Conservation (phyloP, 64 coral and sea anemone genomes). For the Actinia tenebrosa region DNA sequence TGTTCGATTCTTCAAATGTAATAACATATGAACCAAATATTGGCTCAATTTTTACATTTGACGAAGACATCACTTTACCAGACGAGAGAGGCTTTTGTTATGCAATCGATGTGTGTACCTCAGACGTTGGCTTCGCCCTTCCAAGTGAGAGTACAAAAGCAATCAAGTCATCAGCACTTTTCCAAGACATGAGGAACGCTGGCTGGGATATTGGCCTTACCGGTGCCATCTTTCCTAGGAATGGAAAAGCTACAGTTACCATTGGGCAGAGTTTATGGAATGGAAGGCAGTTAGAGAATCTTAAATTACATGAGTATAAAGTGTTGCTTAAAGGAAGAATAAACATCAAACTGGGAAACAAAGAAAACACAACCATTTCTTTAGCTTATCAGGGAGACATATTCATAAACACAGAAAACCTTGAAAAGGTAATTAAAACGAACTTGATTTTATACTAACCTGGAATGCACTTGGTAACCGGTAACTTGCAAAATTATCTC, state of each 20-base stretch:
- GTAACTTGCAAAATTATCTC: too few relatives aligned
- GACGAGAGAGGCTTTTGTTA: constrained; percentile 2
- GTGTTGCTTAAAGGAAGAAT: background rate
- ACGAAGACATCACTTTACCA: background rate
- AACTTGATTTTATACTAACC: too few relatives aligned
- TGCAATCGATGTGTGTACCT: background rate
- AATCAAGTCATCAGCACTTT: background rate
- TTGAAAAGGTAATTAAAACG: background rate
- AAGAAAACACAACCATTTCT: background rate
- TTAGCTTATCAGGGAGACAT: background rate
- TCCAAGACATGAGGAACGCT: background rate
- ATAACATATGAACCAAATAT: background rate
- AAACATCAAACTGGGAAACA: background rate
- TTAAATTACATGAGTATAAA: background rate
- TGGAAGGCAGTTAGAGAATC: background rate
- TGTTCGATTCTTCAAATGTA: background rate
- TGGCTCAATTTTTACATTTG: background rate
- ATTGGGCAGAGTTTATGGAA: background rate
- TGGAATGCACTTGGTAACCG: too few relatives aligned
- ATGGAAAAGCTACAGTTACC: background rate
- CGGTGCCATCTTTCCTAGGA: background rate
- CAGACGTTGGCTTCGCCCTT: background rate
- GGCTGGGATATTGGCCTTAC: background rate
- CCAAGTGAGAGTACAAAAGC: constrained; percentile 2
- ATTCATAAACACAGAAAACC: background rate